Base-by-base conservation (phyloP, 2,888 invertebrate genomes). In the Macrosoma leucophasiata region DNA sequence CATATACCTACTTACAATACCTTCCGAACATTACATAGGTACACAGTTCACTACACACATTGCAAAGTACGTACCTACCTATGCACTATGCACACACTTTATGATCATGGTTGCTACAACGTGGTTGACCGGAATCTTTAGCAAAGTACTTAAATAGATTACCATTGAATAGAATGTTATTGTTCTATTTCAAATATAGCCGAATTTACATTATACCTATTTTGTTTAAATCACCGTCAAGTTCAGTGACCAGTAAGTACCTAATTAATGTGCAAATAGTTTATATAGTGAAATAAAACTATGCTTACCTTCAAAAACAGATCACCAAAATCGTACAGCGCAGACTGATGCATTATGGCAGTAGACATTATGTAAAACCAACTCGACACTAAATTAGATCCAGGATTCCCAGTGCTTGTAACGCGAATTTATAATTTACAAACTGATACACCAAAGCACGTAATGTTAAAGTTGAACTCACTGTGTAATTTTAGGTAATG, bases 241-340 rank as follows among this genome's bases (percentile, higher is more conserved):
- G 7, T 17, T 31, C 9, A 14, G 29, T 35, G 19, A 34, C 27
- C 20, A 35, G 24, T 18, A 42, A 49, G 4, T 17, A 17, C 7
- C 17, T 17, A 17, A 5, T 17, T 17, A 17, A 4, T 17, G 7
- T 17, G 39, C 35, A 41, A 46, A 43, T 36, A 31, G 12, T 8
- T 7, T 24, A 20, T 14, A 23, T 28, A 21, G 19, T 17, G 19
- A 13, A 8, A 10, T 26, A 13, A 35, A 41, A 42, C 36, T 20
- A 41, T 46, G 63, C 75, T 78, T 88, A 90, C 90, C 90, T 90
- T 90, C 72, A 89, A 86, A 62, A 90, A 84, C 77, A 89, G 87
- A 76, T 91, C 91, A 86, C 88, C 89, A 85, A 91, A 90, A 64
- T 91, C 91, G 84, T 89, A 91, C 86, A 90, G 87, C 67, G 90